These are phyloP conservation scores for Pachymerium ferrugineum DNA, from an alignment of 2,888 invertebrate genomes.

Conservation along the genomic window DNA sequence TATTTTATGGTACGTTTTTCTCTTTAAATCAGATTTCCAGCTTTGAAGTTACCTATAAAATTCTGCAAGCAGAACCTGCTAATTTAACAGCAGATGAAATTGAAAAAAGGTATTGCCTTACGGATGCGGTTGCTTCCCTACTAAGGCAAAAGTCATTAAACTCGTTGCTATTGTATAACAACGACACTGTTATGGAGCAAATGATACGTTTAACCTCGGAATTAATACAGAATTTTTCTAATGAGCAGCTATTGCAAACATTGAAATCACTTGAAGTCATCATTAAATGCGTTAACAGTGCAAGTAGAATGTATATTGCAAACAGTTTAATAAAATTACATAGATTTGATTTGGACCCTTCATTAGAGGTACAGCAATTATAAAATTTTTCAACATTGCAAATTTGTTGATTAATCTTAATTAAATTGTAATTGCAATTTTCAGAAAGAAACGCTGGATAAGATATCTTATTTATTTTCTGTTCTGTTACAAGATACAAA, in stretches of 20 bases:
- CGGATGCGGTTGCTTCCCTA: not conserved
- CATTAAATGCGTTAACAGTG: not conserved
- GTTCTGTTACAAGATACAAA: not conserved
- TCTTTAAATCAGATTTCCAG: not conserved
- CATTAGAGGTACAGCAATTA: not conserved
- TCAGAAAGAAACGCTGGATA: not conserved
- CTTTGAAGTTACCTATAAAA: not conserved
- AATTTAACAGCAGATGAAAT: not conserved
- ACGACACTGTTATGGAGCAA: not conserved
- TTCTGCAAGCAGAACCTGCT: not conserved
- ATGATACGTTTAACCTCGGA: not conserved
- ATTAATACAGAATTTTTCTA: not conserved
- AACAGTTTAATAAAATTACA: not conserved
- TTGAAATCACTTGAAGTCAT: not conserved
- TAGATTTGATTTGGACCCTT: not conserved
- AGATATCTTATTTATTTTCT: not conserved
- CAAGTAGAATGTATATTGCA: not conserved
- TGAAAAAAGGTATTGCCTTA: not conserved
- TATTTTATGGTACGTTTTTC: no score
- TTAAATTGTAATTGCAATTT: not conserved
- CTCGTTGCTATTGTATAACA: not conserved
- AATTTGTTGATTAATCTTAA: not conserved
- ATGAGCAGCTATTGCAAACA: not conserved
- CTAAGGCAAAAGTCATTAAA: not conserved
- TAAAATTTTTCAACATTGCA: no score